Evolutionary conservation across 2,888 invertebrate genomes (phyloP), one percentile per base, ranked within the genome.

Genomic region (Melanostoma scalare): DNA sequence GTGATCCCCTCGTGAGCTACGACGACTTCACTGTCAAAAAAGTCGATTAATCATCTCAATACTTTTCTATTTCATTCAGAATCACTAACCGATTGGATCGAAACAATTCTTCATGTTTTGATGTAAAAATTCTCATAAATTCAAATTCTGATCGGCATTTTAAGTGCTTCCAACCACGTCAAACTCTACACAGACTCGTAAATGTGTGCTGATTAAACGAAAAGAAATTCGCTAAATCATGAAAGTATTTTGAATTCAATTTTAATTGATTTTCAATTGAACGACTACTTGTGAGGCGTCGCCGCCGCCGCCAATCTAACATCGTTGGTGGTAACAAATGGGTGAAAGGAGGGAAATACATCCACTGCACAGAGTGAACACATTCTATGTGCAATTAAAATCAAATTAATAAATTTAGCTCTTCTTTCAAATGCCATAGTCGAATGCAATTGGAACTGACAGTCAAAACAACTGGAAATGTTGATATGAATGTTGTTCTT

Each of bases 251-350:
- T 42, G 71, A 76, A 63, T 76, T 76, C 76, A 76, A 81, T 81
- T 81, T 76, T 76, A 81, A 81, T 81, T 81, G 81, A 76, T 81
- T 81, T 67, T 61, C 81, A 76, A 81, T 81, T 81, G 81, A 81
- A 75, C 44, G 60, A 61, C 35, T 44, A 46, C 44, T 46, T 61
- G 31, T 60, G 40, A 44, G 40, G 44, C 35, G 55, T 33, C 35
- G 3, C 6, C 6, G 8, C 9, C 30, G 31, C 9, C n/a, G n/a
- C 44, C 9, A 4, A 4, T n/a, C n/a, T 2, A 0, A 10, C 10
- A 5, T 44, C 3, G 44, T 44, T 5, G n/a, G n/a, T n/a, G 44
- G n/a, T n/a, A 4, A n/a, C 44, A 40, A n/a, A 8, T 55, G 35
- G 30, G 36, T 65, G 44, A 20, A 44, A 35, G 44, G 35, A 35